Base-by-base conservation (phyloP, 2,113 vertebrate species). In the Geothlypis trichas region DNA sequence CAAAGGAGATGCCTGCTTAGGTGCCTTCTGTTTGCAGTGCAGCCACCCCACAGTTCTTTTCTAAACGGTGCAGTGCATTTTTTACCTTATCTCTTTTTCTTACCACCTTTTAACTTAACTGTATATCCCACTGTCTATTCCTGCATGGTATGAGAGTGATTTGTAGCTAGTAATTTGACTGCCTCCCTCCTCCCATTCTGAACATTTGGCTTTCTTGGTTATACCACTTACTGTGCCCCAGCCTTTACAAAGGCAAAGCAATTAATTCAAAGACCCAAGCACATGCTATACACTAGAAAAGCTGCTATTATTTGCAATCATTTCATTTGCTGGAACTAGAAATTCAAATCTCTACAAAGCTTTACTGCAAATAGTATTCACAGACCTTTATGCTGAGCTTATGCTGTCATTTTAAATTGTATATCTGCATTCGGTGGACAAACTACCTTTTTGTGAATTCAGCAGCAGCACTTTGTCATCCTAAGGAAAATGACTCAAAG, bases 241-340 rank as follows among this genome's bases (percentile, higher is more conserved):
- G 68, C 76, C 71, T 87, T 95, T 75, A 90, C 61, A 93, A 75
- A 92, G 44, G 75, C 63, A 77, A 93, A 92, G 65, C 80, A 90
- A 89, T 93, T 94, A 92, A 90, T 77, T 96, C 72, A 86, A 86
- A 92, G 76, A 75, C 65, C 37, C 22, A 77, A 83, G 61, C 75
- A 51, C 63, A 71, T 78, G 35, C 76, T 89, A 2, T 81, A 52
- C 49, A 26, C 46, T 55, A 67, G 79, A 81, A 95, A 87, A 93
- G 75, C 68, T 94, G 80, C 92, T 93, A 46, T 95, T 95, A 93
- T 93, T 94, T 93, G 83, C 41, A 65, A 59, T 96, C 52, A 75
- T 49, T 89, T 94, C 51, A 94, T 90, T 93, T 93, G 37, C 77
- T 86, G 73, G 81, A 94, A 68, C 51, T 65, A 78, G 65, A 81